Conservation (phyloP, 2,797 vertebrate species). For the Sardinella longiceps region DNA sequence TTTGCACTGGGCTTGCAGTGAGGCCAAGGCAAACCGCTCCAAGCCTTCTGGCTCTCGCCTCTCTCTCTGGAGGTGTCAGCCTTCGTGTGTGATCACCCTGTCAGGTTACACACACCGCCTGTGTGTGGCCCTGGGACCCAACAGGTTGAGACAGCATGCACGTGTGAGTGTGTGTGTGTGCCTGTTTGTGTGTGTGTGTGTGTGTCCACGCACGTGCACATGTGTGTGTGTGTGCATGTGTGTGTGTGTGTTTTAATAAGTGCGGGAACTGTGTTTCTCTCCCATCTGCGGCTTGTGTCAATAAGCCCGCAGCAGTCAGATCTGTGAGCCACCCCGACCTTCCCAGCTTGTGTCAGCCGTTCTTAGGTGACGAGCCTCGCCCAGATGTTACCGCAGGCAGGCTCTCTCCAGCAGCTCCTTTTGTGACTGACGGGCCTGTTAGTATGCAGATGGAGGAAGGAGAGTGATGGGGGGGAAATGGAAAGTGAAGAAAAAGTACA, state of each 20-base stretch:
- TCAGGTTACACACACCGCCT: slow-evolving; percentile 13
- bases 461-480: not conserved
- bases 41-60: not conserved
- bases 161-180: not conserved
- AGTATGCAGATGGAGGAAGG: not conserved
- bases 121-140: not conserved
- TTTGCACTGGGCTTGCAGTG: not conserved
- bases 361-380: slow-evolving; percentile 42
- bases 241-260: slow-evolving; percentile 11
- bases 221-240: not conserved
- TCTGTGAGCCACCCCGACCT: slow-evolving; percentile 19
- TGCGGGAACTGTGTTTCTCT: not conserved
- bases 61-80: not conserved
- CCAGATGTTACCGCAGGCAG: slow-evolving; percentile 46
- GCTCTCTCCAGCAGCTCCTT: slow-evolving; percentile 26
- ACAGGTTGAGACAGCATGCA: slow-evolving; percentile 2
- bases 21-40: not conserved
- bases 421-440: not conserved
- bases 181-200: not conserved
- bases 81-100: not conserved
- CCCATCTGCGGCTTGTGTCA: slow-evolving; percentile 31
- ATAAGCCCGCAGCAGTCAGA: slow-evolving; percentile 26
- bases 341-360: slow-evolving; percentile 46
- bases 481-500: not conserved
- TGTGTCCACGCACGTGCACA: not conserved